phyloP scores from a whole-genome alignment of 1,140 invertebrate species.

The Drosophila obscura region DNA sequence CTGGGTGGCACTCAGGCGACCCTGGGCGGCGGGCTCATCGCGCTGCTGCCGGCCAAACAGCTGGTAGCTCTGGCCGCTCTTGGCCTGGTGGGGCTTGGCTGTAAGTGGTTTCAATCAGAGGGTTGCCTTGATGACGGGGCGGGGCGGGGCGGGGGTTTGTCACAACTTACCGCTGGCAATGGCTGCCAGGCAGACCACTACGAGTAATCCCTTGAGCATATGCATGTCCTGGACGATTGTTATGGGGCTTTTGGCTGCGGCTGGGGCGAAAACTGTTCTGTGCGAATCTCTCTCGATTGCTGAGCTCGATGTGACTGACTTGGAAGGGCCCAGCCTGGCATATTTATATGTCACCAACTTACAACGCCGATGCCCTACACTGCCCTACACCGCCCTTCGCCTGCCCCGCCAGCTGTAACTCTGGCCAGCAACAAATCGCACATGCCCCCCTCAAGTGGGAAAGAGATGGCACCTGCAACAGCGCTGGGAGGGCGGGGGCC shows the following conservation, averaged over 20 bases:
- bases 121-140: not conserved
- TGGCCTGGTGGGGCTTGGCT: conserved; percentile 55
- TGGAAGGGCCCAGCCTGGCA: conserved; percentile 43
- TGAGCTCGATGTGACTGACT: conserved; percentile 65
- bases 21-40: conserved; percentile 52
- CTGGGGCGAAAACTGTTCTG: not conserved
- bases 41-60: conserved; percentile 44
- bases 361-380: conserved; percentile 2
- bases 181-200: conserved; percentile 63
- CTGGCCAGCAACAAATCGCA: not conserved
- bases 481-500: too few relatives aligned
- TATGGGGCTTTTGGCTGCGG: not conserved
- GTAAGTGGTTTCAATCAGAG: not conserved
- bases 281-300: conserved; percentile 47
- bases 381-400: too few relatives aligned
- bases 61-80: conserved; percentile 34
- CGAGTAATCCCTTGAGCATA: conserved; percentile 52
- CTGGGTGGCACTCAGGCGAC: conserved; percentile 54
- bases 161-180: conserved; percentile 51
- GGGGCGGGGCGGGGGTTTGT: not conserved
- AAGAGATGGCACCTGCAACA: not conserved
- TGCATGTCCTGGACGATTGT: conserved; percentile 45
- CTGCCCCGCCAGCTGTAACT: conserved; percentile 10
- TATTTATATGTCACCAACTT: conserved; percentile 66
- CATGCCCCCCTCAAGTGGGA: not conserved